Conservation (phyloP, 2,113 vertebrate genomes). For the Corythaeola cristata region DNA sequence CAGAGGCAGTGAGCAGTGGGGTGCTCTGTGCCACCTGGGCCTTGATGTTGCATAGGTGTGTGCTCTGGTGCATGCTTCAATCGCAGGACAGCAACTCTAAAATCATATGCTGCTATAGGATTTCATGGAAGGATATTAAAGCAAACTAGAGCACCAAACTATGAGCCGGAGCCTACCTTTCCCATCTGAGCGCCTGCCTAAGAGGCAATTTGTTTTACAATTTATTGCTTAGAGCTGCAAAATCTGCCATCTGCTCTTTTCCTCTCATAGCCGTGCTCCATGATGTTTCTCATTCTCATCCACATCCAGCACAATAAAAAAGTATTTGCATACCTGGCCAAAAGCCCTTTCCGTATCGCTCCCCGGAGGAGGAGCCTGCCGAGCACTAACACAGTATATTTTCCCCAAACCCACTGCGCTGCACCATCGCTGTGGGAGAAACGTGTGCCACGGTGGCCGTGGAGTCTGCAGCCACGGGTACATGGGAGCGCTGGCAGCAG, state of each 20-base stretch:
- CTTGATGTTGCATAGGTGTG: not conserved
- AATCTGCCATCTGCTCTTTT: constrained; percentile 2
- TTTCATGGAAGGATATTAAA: not conserved
- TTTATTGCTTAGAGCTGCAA: not conserved
- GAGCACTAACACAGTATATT: fast-evolving
- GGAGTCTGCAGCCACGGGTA: not conserved
- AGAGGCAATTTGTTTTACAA: not conserved
- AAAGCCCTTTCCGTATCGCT: not conserved
- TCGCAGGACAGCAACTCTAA: fast-evolving
- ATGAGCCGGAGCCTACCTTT: not conserved
- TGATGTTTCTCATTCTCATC: not conserved
- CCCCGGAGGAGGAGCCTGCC: not conserved
- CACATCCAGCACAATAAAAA: not conserved
- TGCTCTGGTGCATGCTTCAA: fast-evolving
- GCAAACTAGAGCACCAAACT: not conserved
- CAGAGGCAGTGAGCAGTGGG: fast-evolving
- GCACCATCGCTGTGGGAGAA: fast-evolving
- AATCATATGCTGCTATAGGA: not conserved
- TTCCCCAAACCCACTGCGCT: not conserved
- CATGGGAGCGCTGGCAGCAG: fast-evolving
- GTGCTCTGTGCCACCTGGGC: not conserved
- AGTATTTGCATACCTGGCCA: not conserved
- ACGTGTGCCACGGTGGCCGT: fast-evolving
- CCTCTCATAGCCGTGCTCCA: not conserved
- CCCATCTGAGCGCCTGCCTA: not conserved